Conservation (phyloP, 2,888 invertebrate species). For the Latrodectus hesperus region DNA sequence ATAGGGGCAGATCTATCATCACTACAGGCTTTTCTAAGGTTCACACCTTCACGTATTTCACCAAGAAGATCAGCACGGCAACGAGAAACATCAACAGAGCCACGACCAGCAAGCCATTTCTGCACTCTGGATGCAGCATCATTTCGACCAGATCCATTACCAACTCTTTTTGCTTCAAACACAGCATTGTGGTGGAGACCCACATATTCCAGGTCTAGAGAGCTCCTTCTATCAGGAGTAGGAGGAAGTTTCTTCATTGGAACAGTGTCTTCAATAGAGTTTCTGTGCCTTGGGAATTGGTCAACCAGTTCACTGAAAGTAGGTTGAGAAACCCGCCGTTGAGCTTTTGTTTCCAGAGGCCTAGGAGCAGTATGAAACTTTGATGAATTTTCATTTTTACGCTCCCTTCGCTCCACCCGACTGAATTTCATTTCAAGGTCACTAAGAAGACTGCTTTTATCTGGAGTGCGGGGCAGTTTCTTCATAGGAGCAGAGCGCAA, state of each 20-base stretch:
- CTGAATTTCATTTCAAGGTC: slow-evolving; percentile 51
- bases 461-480: slow-evolving; percentile 59
- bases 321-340: slow-evolving; percentile 58
- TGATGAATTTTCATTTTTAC: slow-evolving; percentile 18
- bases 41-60: slow-evolving; percentile 62
- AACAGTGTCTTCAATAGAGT: slow-evolving; percentile 38
- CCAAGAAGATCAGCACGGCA: slow-evolving; percentile 54
- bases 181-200: slow-evolving; percentile 17
- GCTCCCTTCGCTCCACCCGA: slow-evolving; percentile 13
- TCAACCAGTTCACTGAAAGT: slow-evolving; percentile 60
- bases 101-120: slow-evolving; percentile 63
- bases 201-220: slow-evolving; percentile 51
- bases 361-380: slow-evolving; percentile 63
- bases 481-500: slow-evolving; percentile 47
- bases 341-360: slow-evolving; percentile 56
- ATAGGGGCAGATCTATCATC: slow-evolving; percentile 93
- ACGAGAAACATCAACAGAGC: slow-evolving; percentile 47
- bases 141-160: background rate
- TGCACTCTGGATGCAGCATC: slow-evolving; percentile 64
- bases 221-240: slow-evolving; percentile 61
- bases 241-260: slow-evolving; percentile 49
- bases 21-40: slow-evolving; percentile 79
- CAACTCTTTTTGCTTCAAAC: slow-evolving; percentile 21
- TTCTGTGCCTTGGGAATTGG: slow-evolving; percentile 46
- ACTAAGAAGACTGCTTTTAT: slow-evolving; percentile 39